Percentiles rank a stretch among this genome's conserved stretches.
Evolutionary conservation across 2,113 vertebrate genomes (phyloP).

Genomic region (Xiphophorus couchianus): DNA sequence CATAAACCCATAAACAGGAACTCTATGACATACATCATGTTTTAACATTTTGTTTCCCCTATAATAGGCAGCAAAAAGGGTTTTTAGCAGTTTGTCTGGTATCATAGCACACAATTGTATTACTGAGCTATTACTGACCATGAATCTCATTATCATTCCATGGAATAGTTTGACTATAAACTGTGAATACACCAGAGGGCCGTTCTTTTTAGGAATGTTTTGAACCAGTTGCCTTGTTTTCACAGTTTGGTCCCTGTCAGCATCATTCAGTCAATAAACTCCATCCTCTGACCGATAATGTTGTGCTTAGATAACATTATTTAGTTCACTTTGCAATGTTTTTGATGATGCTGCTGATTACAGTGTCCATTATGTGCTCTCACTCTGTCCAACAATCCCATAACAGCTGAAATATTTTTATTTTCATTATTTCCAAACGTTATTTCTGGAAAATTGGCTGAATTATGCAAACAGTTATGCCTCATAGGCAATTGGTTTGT

Average conservation of each 20-base stretch:
- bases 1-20: not conserved
- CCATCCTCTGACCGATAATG: not conserved
- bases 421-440: conserved; percentile 29
- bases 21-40: not conserved
- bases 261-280: not conserved
- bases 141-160: not conserved
- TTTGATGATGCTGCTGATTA: not conserved
- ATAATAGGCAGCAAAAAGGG: not conserved
- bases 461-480: conserved; percentile 54
- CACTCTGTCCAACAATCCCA: conserved; percentile 22
- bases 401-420: conserved; percentile 35
- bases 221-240: not conserved
- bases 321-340: not conserved
- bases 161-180: too few species aligned
- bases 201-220: not conserved
- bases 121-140: not conserved
- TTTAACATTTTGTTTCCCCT: not conserved
- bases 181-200: not conserved
- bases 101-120: not conserved
- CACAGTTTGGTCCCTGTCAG: not conserved
- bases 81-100: not conserved
- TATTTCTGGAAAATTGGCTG: conserved; percentile 33
- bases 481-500: conserved; percentile 38
- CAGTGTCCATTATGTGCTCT: conserved; percentile 35
- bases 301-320: not conserved